Evolutionary conservation across 2,113 vertebrate genomes (phyloP), one percentile per base, ranked within the genome.

Genomic region (Cyanocitta stelleri): DNA sequence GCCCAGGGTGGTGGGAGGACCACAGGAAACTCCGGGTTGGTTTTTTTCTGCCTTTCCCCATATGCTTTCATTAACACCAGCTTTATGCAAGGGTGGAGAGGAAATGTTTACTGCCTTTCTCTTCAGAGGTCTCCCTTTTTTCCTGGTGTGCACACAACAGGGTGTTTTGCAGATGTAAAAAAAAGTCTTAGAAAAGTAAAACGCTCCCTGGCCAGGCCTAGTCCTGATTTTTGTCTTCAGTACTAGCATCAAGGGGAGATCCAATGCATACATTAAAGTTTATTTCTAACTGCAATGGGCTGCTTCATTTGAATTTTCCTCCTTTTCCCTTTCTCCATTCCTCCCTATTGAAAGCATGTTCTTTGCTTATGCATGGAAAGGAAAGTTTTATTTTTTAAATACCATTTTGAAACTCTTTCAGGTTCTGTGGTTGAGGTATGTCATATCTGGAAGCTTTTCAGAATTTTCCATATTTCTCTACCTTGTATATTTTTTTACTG

Each of bases 381-480:
- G 43, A 90, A 83, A 58, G 16, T 30, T 78, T 80, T 95, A 24
- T 41, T 81, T 71, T 87, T 83, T 12, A 89, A 77, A 76, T 89
- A 73, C 11, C 21, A 26, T 68, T 79, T 55, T 79, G 66, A 79
- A 96, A 63, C 39, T 85, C n/a, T 82, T 93, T 90, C 7, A 11
- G 37, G 13, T 61, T 92, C 49, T 95, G 3, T 89, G 43, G 85
- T 91, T 90, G 69, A 91, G 22, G 55, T 88, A 87, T 92, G 74
- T 93, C 62, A 91, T 52, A 78, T 94, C 41, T 96, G 91, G 85
- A 94, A 95, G 66, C 55, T 63, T 77, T 85, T 91, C 96, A 94
- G 56, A 21, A 13, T 82, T 85, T 92, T 95, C 72, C 59, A 16
- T 82, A 62, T 55, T 85, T 95, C 43, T 88, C 29, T 88, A 88